Evolutionary conservation across 37 sponge, comb jelly and placozoan species (phyloP), one percentile per base, ranked within the genome.

Genomic region (Oopsacas minuta): DNA sequence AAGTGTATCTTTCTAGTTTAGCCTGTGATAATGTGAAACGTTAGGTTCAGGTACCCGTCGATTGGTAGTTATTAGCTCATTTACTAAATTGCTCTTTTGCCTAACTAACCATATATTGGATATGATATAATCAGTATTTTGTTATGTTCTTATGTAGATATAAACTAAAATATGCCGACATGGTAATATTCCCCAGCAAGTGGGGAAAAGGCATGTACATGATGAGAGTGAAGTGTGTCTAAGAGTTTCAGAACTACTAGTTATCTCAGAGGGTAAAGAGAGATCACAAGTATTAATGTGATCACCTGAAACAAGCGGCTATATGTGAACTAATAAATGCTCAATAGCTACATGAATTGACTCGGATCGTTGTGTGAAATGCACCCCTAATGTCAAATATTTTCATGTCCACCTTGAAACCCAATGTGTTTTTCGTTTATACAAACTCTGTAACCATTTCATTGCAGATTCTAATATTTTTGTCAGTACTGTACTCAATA

Each of bases 331-430:
- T 61, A 61, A 61, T 5, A 61, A 61, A 61, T 61, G 75, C 30
- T 61, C 28, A n/a, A 61, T 61, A 10, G 75, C 20, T 25, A 34
- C 20, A n/a, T 61, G 75, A 3, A 61, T 10, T 25, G 75, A 61
- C 30, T 61, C 75, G 20, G 75, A 61, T 25, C 75, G 75, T 61
- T 61, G 75, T 61, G 75, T 61, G 30, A 34, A 61, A 61, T 61
- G 75, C 20, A n/a, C 75, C 20, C 30, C 75, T 12, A 61, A 12
- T 61, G 75, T 61, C 1, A 61, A n/a, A 61, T 61, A 12, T 3
- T 61, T 61, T 34, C 75, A 61, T 10, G 75, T 61, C 75, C 75
- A 61, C 30, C 75, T 61, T 61, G 75, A 10, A 25, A 10, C 49
- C 75, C 75, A 61, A 25, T 61, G 75, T n/a, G 20, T n/a, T n/a